Percentiles rank a stretch among this genome's conserved stretches.
These are phyloP conservation scores for Lasioglossum pauxillum DNA, from an alignment of 2,888 invertebrate species.

Conservation along the genomic window DNA sequence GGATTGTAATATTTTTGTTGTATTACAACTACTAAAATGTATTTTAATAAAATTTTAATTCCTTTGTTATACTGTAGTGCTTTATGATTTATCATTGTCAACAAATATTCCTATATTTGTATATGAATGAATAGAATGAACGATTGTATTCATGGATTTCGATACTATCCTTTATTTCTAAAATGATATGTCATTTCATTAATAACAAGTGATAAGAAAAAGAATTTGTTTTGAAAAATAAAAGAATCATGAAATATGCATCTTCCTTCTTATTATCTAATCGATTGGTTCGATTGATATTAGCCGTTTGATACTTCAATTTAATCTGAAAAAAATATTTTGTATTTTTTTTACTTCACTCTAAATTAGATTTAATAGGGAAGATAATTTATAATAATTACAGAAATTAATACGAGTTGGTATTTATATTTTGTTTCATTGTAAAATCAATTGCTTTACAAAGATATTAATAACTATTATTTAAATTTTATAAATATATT, in stretches of 20 bases:
- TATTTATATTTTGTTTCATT: slow-evolving; percentile 63
- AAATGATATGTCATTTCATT: background rate
- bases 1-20: slow-evolving; percentile 60
- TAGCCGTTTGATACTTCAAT: slow-evolving; percentile 41
- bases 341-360: slow-evolving; percentile 32
- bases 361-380: slow-evolving; percentile 74
- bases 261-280: slow-evolving; percentile 75
- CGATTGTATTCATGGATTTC: slow-evolving; percentile 26
- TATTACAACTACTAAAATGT: slow-evolving; percentile 59
- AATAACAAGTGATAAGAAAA: slow-evolving; percentile 19
- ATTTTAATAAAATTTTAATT: slow-evolving; percentile 65
- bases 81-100: slow-evolving; percentile 37
- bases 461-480: slow-evolving; percentile 70
- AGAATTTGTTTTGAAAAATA: slow-evolving; percentile 21
- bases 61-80: slow-evolving; percentile 47
- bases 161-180: slow-evolving; percentile 8
- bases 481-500: slow-evolving; percentile 65
- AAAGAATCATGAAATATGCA: slow-evolving; percentile 14
- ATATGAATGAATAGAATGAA: slow-evolving; percentile 40
- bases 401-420: slow-evolving; percentile 67
- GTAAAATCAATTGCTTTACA: slow-evolving; percentile 61
- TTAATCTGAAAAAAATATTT: slow-evolving; percentile 49
- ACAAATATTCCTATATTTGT: no score
- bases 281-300: slow-evolving; percentile 68
- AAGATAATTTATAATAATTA: slow-evolving; percentile 72